These are phyloP conservation scores for Drosophila setifemur DNA, from an alignment of 1,140 invertebrate species.

Conservation along the genomic window DNA sequence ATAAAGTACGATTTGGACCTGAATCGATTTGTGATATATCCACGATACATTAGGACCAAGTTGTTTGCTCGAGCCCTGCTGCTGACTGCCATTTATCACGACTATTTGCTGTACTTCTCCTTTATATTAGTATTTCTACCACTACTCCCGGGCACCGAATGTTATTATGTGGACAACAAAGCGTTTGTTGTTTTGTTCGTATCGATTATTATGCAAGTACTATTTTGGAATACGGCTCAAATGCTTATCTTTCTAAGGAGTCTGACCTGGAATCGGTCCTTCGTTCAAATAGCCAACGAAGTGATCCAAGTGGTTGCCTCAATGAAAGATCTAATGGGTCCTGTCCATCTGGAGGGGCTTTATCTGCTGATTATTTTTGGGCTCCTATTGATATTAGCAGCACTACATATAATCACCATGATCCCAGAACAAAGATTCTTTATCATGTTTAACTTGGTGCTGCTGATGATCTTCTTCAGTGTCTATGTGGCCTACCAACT, in stretches of 20 bases:
- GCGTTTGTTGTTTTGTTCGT: neutral
- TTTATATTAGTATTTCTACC: too few species aligned
- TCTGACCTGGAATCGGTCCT: neutral
- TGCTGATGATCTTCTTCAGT: conserved; percentile 3
- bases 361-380: neutral
- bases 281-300: neutral
- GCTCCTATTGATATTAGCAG: neutral
- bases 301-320: neutral
- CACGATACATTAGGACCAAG: neutral
- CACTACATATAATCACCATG: neutral
- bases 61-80: too few species aligned
- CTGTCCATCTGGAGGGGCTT: neutral
- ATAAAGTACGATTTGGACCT: neutral
- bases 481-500: conserved; percentile 16
- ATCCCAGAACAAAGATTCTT: too few species aligned
- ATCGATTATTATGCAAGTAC: neutral
- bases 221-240: neutral
- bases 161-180: too few species aligned
- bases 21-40: neutral
- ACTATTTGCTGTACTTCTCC: too few species aligned
- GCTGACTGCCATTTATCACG: too few species aligned
- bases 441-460: neutral
- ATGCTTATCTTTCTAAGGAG: neutral
- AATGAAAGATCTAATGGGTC: neutral
- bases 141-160: too few species aligned